Base-by-base conservation (phyloP, 2,113 vertebrate genomes). In the Ciconia boyciana region DNA sequence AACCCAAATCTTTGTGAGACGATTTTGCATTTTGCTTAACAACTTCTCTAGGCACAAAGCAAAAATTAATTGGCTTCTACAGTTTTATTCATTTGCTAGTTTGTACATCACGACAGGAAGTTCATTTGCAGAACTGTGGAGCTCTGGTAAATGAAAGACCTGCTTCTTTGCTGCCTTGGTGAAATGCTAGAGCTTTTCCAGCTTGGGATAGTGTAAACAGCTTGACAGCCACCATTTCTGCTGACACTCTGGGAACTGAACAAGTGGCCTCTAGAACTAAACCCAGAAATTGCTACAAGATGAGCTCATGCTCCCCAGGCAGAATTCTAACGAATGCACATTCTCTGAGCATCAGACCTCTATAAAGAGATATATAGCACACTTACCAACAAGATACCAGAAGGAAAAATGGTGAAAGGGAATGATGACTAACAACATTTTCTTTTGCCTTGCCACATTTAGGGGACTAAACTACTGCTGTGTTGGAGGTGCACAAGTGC, bases 291-390 rank as follows among this genome's bases (percentile, higher is more conserved):
- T 43, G 5, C 60, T 58, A 1, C 46, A 3, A 26, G 77, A 26
- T 51, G 46, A 89, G 28, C 39, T 82, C 36, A 32, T 32, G 55
- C n/a, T 88, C 54, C 70, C 61, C 66, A 36, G 86, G 79, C 7
- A 13, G 54, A 46, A 20, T 55, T 60, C 57, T 60, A 55, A 83
- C 4, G 17, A 79, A 4, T 1, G 0, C 25, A 17, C 8, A 0
- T 24, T 66, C 41, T 36, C 25, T 7, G 72, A 78, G 20, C 31
- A 29, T 49, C 83, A 69, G 65, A 25, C 46, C 44, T 86, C 48
- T 5, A 18, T 28, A 16, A 85, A 44, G 60, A 78, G 16, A 20
- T 2, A 7, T 2, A 25, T 19, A 60, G 41, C 36, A 46, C 62
- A 2, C 18, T 41, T 58, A 58, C 32, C 32, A 48, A 31, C 0